Evolutionary conservation across 2,888 invertebrate species (phyloP), one percentile per base, ranked within the genome.

Genomic region (Rhopalosiphum nymphaeae): DNA sequence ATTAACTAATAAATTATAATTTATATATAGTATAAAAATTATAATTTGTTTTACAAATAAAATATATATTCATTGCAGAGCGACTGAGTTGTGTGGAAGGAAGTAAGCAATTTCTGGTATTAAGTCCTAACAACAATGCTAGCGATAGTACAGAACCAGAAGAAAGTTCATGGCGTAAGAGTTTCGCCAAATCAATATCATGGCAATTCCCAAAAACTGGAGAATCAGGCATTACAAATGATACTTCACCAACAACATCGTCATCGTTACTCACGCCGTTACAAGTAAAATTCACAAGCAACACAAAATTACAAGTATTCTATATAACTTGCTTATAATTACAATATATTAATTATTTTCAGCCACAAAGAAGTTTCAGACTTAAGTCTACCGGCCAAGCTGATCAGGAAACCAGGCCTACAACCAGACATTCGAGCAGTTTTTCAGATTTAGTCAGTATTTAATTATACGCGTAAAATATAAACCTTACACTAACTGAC

Each of bases 361-460:
- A 94, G 94, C 94, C 94, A 25, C 94, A 94, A 86, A 94, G 94
- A 53, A 94, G 94, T 91, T 94, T 94, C n/a, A 94, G 94, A 53
- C 89, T 94, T 11, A 94, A 94, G 25, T 94, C 94, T 57, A 94
- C 90, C 25, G 94, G 94, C 42, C 90, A 90, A 53, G 90, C 86
- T n/a, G 94, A 94, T 53, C 94, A 94, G 25, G 94, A 94, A 86
- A 94, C 94, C n/a, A 94, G 94, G 26, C 94, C 94, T 53, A 91
- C 94, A 16, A 94, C 94, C 42, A 94, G 94, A 86, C 94, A 94
- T 90, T 94, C 94, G 9, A 94, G 94, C 49, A 94, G 94, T 91
- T 94, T 94, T 86, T 94, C 94, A 86, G 94, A 94, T 86, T 91
- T 94, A n/a, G 94, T 94, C 11, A 90, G 94, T 93, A 78, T 89